phyloP scores from a whole-genome alignment of 2,888 invertebrate genomes.

The Lampropteryx suffumata region DNA sequence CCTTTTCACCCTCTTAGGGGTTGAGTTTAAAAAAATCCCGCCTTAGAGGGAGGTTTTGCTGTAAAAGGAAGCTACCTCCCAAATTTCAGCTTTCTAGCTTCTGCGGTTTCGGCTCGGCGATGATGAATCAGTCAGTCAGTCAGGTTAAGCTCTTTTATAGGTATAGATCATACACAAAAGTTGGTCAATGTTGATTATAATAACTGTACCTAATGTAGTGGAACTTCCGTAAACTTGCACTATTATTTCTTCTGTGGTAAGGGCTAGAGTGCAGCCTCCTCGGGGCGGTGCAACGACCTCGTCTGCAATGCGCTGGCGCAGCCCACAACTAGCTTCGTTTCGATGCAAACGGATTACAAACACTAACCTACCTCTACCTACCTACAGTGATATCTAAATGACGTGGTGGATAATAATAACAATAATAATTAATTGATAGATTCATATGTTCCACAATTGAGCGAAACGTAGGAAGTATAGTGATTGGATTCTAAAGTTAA shows the following conservation, averaged over 20 bases:
- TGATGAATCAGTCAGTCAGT: no score
- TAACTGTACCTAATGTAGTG: not conserved
- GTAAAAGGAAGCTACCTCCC: no score
- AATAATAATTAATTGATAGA: no score
- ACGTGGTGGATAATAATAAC: not conserved
- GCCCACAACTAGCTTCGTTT: conserved; percentile 50
- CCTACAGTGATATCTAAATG: conserved; percentile 8
- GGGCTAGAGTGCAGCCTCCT: conserved; percentile 65
- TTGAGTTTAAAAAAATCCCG: no score
- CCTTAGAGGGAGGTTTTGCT: no score
- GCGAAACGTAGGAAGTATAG: not conserved
- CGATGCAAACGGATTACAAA: conserved; percentile 19
- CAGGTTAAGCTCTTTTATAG: no score
- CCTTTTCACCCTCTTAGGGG: no score
- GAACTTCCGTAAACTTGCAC: not conserved
- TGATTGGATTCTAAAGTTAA: no score
- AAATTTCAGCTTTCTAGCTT: no score
- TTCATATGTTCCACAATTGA: conserved; percentile 3
- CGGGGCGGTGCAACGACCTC: conserved; percentile 71
- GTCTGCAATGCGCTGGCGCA: conserved; percentile 52
- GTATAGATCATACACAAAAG: no score
- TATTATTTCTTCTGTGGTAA: conserved; percentile 35
- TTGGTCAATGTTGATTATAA: no score
- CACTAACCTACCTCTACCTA: conserved; percentile 19
- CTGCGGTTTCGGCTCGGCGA: no score